These are phyloP conservation scores for Passer montanus DNA, from an alignment of 2,113 vertebrate genomes.

Conservation along the genomic window DNA sequence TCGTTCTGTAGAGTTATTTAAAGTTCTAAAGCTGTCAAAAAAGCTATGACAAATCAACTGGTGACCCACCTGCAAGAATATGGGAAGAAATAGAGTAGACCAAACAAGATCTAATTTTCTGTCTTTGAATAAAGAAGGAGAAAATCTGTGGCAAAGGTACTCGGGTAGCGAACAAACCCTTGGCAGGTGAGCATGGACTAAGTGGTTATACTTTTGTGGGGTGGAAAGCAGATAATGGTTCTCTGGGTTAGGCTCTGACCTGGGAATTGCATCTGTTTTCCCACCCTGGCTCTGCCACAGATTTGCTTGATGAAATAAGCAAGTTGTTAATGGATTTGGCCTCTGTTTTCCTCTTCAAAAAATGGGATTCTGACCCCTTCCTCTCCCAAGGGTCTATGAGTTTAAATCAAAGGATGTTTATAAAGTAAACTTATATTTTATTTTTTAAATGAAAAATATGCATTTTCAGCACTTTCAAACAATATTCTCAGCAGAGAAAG, in stretches of 20 bases:
- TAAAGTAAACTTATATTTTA: not conserved
- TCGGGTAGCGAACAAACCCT: not conserved
- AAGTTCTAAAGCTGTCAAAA: not conserved
- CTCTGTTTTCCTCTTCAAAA: not conserved
- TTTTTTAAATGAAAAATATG: not conserved
- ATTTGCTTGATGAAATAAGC: not conserved
- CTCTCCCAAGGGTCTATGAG: not conserved
- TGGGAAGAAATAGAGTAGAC: not conserved
- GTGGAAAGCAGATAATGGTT: not conserved
- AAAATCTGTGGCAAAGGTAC: not conserved
- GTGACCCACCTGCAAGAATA: not conserved
- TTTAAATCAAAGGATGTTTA: slow-evolving; percentile 47
- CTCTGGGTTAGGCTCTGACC: not conserved
- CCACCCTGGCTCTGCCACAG: not conserved
- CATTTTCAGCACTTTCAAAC: not conserved
- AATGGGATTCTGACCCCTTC: not conserved
- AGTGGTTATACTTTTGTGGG: not conserved
- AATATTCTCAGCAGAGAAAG: not conserved
- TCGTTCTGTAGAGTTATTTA: not conserved
- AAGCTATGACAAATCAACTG: not conserved
- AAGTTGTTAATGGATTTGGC: not conserved
- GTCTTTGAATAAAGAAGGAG: not conserved
- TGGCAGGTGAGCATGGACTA: not conserved
- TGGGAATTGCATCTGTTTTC: not conserved
- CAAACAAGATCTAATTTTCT: not conserved